A percentile compares a stretch with the other conserved stretches of the same genome.
phyloP scores from a whole-genome alignment of 1,140 invertebrate species.

The Cephus cinctus region DNA sequence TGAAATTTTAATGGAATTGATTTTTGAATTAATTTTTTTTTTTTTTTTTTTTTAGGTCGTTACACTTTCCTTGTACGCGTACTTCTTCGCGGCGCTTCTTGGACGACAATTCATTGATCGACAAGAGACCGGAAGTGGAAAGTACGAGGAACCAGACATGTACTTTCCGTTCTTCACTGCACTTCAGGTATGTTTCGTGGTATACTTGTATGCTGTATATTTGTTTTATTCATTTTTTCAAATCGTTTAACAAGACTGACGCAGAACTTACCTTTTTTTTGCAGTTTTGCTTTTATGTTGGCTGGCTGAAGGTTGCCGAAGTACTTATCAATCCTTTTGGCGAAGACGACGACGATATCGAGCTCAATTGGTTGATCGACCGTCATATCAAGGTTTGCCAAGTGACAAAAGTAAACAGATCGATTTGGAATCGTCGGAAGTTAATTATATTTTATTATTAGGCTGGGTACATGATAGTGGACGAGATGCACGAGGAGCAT shows the following conservation, averaged over 20 bases:
- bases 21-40: background rate
- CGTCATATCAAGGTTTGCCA: constrained; percentile 76
- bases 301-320: constrained; percentile 94
- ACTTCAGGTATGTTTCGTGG: constrained; percentile 68
- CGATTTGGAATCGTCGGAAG: background rate
- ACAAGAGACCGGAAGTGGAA: constrained; percentile 52
- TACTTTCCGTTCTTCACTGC: constrained; percentile 93
- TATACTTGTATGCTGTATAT: background rate
- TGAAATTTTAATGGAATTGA: no score
- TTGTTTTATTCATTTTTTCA: background rate
- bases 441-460: constrained; percentile 44
- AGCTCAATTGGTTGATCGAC: constrained; percentile 87
- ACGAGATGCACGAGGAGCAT: constrained; percentile 89
- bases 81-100: constrained; percentile 85
- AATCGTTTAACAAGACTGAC: no score
- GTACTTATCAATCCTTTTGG: constrained; percentile 91
- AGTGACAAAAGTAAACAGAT: constrained; percentile 1
- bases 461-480: constrained; percentile 88
- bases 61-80: constrained; percentile 86
- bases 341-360: constrained; percentile 94
- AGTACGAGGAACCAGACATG: constrained; percentile 76
- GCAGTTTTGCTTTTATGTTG: constrained; percentile 95
- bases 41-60: constrained; percentile 73
- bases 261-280: constrained; percentile 19
- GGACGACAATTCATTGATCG: constrained; percentile 75